Percentiles rank a stretch among this genome's conserved stretches.
Evolutionary conservation across 2,888 invertebrate species (phyloP).

Genomic region (Cheiracanthium punctorium): DNA sequence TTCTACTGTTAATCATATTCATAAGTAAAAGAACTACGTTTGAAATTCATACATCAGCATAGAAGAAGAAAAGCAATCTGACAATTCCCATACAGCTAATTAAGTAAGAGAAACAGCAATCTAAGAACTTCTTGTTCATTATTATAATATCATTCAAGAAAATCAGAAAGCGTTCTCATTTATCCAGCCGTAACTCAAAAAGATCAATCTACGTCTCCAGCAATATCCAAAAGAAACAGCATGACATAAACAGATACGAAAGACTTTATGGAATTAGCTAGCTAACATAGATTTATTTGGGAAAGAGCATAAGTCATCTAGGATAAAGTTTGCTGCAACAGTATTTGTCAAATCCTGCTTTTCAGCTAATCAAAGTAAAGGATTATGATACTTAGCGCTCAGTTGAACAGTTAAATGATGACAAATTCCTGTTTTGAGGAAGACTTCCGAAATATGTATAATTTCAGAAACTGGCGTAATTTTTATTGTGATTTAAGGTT

Average conservation of each 20-base stretch:
- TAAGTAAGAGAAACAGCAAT: too few relatives aligned
- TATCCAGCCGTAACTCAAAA: neutral
- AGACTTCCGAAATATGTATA: too few relatives aligned
- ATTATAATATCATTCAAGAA: neutral
- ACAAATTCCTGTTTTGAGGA: too few relatives aligned
- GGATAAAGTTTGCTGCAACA: neutral
- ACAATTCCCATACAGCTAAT: neutral
- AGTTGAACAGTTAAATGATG: too few relatives aligned
- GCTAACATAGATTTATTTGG: neutral
- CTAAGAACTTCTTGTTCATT: neutral
- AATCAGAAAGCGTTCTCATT: neutral
- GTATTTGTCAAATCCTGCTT: neutral
- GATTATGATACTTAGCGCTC: too few relatives aligned
- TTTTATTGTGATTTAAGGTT: too few relatives aligned
- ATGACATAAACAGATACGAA: neutral
- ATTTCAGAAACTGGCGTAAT: too few relatives aligned
- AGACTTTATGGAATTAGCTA: neutral
- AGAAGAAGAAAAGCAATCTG: too few relatives aligned
- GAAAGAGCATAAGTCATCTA: neutral
- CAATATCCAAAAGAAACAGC: neutral
- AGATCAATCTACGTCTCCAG: neutral
- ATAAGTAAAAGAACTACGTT: too few relatives aligned
- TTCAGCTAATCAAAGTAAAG: too few relatives aligned
- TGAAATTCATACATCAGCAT: too few relatives aligned
- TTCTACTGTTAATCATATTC: too few relatives aligned